phyloP scores from a whole-genome alignment of 92 coral and sea anemone genomes.

The Micromussa lordhowensis region DNA sequence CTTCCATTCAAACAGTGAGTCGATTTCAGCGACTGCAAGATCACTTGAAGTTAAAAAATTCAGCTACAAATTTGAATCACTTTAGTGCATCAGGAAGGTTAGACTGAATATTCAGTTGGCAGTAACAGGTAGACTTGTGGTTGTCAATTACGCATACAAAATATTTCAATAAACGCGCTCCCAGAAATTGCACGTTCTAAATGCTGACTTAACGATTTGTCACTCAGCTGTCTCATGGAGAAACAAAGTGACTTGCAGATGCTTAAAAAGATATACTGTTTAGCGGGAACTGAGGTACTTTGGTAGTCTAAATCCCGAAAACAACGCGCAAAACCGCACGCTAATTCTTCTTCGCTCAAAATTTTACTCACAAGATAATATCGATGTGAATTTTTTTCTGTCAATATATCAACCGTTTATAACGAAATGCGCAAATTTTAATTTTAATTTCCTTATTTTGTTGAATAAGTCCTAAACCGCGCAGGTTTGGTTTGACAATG shows the following conservation, averaged over 20 bases:
- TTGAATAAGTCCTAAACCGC: background rate
- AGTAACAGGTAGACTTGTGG: constrained; percentile 27
- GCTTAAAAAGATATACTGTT: background rate
- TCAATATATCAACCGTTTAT: background rate
- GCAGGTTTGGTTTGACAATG: background rate
- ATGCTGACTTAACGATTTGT: background rate
- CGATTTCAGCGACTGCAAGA: background rate
- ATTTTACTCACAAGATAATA: background rate
- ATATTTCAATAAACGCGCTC: background rate
- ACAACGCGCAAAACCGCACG: constrained; percentile 23
- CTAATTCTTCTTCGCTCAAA: background rate
- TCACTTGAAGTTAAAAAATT: background rate
- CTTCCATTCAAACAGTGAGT: background rate
- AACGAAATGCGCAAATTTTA: background rate
- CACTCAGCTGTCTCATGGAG: background rate
- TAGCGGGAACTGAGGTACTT: background rate
- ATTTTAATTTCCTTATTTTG: background rate
- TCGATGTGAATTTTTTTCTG: background rate
- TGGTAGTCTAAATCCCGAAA: background rate
- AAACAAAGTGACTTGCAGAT: background rate
- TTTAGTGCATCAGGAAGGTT: background rate
- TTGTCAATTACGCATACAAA: background rate
- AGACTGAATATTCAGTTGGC: background rate
- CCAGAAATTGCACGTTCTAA: background rate
- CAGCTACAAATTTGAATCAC: background rate